Evolutionary conservation across 2,113 vertebrate genomes (phyloP).

Genomic region (Taurulus bubalis): DNA sequence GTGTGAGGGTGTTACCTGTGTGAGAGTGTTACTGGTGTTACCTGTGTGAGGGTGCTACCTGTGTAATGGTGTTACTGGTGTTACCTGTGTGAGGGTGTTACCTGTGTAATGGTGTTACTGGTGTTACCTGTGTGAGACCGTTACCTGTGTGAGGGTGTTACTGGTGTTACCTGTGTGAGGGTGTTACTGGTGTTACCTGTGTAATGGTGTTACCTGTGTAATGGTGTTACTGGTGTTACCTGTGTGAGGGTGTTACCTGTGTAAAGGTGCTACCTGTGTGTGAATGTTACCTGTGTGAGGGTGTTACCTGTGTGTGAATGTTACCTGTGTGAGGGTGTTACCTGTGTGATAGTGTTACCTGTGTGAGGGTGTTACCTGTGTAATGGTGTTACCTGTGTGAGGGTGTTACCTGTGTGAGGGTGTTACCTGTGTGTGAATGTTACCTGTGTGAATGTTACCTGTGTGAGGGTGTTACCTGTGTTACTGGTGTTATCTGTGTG

Average conservation of each 20-base stretch:
- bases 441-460: neutral
- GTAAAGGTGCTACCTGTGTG: neutral
- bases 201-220: conserved; percentile 60
- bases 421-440: neutral
- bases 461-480: neutral
- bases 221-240: neutral
- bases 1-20: conserved; percentile 48
- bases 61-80: too few species aligned
- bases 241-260: conserved; percentile 59
- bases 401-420: too few species aligned
- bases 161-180: neutral
- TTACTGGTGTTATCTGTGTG: too few species aligned
- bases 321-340: too few species aligned
- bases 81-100: neutral
- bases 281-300: too few species aligned
- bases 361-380: neutral
- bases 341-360: neutral
- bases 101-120: conserved; percentile 22
- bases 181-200: neutral
- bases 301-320: too few species aligned
- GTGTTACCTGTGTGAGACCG: too few species aligned
- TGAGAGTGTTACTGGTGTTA: conserved; percentile 52
- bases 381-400: too few species aligned
- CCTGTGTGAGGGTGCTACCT: too few species aligned
- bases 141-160: conserved; percentile 72